These are phyloP conservation scores for Esperia sulphurella DNA, from an alignment of 2,888 invertebrate species.

Conservation along the genomic window DNA sequence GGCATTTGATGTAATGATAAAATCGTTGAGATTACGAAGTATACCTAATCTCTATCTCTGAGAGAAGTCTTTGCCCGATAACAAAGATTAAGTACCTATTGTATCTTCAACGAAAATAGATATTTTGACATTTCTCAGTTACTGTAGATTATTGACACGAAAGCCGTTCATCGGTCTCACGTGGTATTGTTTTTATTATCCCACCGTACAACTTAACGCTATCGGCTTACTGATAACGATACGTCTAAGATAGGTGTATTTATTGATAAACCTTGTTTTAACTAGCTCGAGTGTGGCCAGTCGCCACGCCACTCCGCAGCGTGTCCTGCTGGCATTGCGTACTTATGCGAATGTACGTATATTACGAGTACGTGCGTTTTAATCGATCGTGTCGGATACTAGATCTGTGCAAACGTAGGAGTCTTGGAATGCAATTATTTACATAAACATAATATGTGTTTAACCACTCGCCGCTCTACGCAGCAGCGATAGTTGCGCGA, in stretches of 20 bases:
- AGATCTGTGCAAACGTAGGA: slow-evolving; percentile 32
- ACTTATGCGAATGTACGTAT: slow-evolving; percentile 3
- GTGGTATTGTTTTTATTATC: slow-evolving; percentile 75
- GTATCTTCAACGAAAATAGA: slow-evolving; percentile 63
- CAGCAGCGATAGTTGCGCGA: slow-evolving; percentile 7
- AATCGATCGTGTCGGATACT: slow-evolving; percentile 35
- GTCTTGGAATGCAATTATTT: slow-evolving; percentile 56
- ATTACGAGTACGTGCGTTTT: slow-evolving; percentile 31
- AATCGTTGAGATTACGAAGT: not conserved
- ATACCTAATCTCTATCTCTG: not conserved
- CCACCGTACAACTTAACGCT: slow-evolving; percentile 35
- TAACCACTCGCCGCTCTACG: slow-evolving; percentile 21
- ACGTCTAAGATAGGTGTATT: slow-evolving; percentile 25
- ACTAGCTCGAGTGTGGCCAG: slow-evolving; percentile 14
- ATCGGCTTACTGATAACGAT: slow-evolving; percentile 53
- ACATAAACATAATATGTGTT: slow-evolving; percentile 56
- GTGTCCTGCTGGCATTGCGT: slow-evolving; percentile 10
- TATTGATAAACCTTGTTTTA: slow-evolving; percentile 33
- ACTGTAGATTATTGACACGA: slow-evolving; percentile 45
- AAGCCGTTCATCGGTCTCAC: slow-evolving; percentile 51
- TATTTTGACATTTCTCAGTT: slow-evolving; percentile 47
- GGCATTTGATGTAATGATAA: slow-evolving; percentile 2
- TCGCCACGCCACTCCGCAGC: slow-evolving; percentile 16
- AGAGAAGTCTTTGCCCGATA: slow-evolving; percentile 67
- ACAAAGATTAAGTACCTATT: slow-evolving; percentile 41